phyloP scores from a whole-genome alignment of 1,140 invertebrate genomes.

The Leptinotarsa defecta region DNA sequence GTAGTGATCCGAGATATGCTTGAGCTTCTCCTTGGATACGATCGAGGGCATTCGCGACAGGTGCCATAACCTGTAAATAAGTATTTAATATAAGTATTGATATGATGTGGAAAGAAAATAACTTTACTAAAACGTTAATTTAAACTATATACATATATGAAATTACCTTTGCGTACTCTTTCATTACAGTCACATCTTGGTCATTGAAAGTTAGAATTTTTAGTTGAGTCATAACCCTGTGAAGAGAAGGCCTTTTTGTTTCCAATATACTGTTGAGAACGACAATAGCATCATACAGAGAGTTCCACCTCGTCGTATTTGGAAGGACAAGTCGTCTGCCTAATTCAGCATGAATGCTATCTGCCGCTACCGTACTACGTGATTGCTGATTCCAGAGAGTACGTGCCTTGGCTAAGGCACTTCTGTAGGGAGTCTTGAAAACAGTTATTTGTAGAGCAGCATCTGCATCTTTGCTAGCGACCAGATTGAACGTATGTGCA shows the following conservation, averaged over 20 bases:
- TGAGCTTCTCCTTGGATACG: constrained; percentile 7
- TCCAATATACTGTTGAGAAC: not conserved
- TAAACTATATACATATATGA: constrained; percentile 6
- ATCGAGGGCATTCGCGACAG: constrained; percentile 4
- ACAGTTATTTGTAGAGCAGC: constrained; percentile 5
- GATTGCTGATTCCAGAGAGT: not conserved
- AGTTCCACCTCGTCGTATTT: constrained; percentile 5
- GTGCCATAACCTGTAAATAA: constrained; percentile 8
- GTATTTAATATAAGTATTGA: constrained; percentile 9
- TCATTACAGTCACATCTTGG: not conserved
- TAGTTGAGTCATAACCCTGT: constrained; percentile 5
- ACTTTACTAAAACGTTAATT: constrained; percentile 9
- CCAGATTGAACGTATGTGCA: constrained; percentile 8
- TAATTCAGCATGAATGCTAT: not conserved
- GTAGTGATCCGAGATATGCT: constrained; percentile 7
- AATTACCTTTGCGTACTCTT: not conserved
- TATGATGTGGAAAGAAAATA: constrained; percentile 8
- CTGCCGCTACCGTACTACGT: constrained; percentile 4
- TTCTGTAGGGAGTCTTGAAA: constrained; percentile 3
- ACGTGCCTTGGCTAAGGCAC: not conserved
- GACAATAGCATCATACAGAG: constrained; percentile 5
- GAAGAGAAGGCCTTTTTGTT: not conserved
- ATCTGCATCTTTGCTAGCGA: constrained; percentile 7
- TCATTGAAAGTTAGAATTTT: not conserved
- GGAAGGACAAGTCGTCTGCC: not conserved